Evolutionary conservation across 2,113 vertebrate species (phyloP).

Genomic region (Sisor rabdophorus): DNA sequence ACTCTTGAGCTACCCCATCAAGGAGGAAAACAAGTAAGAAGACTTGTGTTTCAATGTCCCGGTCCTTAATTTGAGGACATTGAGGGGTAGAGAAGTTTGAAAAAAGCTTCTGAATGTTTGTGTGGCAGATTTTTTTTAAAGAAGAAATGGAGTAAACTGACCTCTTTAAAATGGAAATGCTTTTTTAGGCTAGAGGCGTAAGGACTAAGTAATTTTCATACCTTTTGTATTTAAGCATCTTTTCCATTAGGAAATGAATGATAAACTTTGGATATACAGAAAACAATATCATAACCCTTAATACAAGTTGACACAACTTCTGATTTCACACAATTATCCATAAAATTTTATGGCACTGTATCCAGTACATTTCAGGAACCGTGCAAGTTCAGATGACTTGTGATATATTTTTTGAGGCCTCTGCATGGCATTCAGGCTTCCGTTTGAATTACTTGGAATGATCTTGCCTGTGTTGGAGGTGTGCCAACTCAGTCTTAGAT

Average conservation of each 20-base stretch:
- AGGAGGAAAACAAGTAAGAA: background rate
- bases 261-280: background rate
- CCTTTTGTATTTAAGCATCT: background rate
- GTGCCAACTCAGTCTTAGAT: conserved; percentile 34
- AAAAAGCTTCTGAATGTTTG: background rate
- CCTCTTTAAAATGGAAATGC: background rate
- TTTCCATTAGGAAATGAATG: background rate
- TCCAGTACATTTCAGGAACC: conserved; percentile 23
- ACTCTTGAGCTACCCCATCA: background rate
- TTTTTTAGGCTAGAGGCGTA: background rate
- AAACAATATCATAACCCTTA: background rate
- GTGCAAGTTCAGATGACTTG: background rate
- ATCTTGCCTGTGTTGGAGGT: conserved; percentile 34
- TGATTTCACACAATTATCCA: background rate
- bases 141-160: background rate
- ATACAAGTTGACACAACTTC: background rate
- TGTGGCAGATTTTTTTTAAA: background rate
- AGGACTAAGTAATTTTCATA: background rate
- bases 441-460: conserved; percentile 48
- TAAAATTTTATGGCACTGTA: conserved; percentile 7
- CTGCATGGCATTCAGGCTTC: conserved; percentile 8
- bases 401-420: conserved; percentile 5
- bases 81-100: background rate
- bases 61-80: background rate
- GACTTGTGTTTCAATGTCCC: background rate